A percentile compares a stretch with the other conserved stretches of the same genome.
phyloP scores from a whole-genome alignment of 2,888 invertebrate genomes.

The Unio delphinus region DNA sequence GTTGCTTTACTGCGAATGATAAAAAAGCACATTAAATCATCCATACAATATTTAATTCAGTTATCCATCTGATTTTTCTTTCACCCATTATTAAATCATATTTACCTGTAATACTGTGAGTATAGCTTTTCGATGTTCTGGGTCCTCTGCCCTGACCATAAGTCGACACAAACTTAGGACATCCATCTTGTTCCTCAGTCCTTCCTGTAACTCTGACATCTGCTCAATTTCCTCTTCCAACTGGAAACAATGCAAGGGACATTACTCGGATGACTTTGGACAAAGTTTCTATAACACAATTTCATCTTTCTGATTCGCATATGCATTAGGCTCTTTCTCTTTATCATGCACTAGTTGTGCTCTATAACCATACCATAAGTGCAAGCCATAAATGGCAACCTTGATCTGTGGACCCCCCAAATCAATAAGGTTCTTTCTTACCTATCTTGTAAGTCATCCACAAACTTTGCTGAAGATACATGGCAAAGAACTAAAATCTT shows the following conservation, averaged over 20 bases:
- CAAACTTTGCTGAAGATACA: too few relatives aligned
- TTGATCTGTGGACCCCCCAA: too few relatives aligned
- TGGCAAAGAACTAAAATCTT: too few relatives aligned
- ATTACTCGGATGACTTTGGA: background rate
- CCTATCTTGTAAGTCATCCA: too few relatives aligned
- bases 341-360: background rate
- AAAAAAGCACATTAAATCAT: too few relatives aligned
- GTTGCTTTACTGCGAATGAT: too few relatives aligned
- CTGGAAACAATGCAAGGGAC: conserved; percentile 71
- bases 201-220: conserved; percentile 80
- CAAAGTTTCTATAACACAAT: background rate
- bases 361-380: too few relatives aligned
- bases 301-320: background rate
- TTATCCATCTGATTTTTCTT: too few relatives aligned
- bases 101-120: conserved; percentile 81
- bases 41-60: too few relatives aligned
- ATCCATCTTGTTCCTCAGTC: conserved; percentile 88
- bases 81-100: too few relatives aligned
- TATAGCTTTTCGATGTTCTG: conserved; percentile 80
- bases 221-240: conserved; percentile 91
- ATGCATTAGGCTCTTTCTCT: background rate
- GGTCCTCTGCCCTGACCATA: conserved; percentile 92
- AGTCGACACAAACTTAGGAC: conserved; percentile 90
- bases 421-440: too few relatives aligned
- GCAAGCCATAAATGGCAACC: too few relatives aligned